phyloP scores from a whole-genome alignment of 2,888 invertebrate genomes.

The Zeuzera pyrina region DNA sequence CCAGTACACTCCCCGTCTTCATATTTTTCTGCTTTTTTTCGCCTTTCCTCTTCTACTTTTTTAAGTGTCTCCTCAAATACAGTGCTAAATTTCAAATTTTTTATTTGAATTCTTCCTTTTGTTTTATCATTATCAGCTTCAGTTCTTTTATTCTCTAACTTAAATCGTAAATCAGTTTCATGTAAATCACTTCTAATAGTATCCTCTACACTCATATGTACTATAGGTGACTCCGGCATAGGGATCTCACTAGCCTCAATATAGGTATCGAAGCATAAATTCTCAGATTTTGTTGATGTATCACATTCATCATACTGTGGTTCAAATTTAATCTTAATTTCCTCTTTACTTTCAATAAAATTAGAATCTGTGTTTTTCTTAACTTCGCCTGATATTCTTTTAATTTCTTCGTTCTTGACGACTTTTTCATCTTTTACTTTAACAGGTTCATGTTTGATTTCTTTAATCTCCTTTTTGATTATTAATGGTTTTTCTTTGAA shows the following conservation, averaged over 20 bases:
- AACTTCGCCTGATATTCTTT: no score
- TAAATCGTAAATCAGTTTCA: conserved; percentile 19
- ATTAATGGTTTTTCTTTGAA: no score
- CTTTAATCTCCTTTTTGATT: conserved; percentile 20
- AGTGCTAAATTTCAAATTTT: conserved; percentile 78
- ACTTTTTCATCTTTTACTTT: conserved; percentile 30
- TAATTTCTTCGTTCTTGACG: no score
- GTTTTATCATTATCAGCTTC: conserved; percentile 44
- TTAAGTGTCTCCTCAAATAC: conserved; percentile 78
- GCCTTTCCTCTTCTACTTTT: conserved; percentile 75
- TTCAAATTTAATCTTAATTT: no score
- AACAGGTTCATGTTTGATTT: conserved; percentile 25
- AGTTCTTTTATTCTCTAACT: conserved; percentile 33
- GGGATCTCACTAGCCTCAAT: conserved; percentile 47
- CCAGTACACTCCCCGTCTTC: conserved; percentile 77
- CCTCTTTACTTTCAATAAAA: no score
- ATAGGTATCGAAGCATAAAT: conserved; percentile 22
- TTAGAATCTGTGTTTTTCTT: no score
- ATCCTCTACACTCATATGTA: conserved; percentile 21
- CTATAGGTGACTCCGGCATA: conserved; percentile 57
- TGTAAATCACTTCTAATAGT: conserved; percentile 11
- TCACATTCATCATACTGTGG: no score
- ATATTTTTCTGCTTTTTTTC: conserved; percentile 72
- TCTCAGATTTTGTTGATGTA: no score
- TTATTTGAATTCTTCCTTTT: conserved; percentile 77